Conservation (phyloP, 2,113 vertebrate species). For the Bubalus kerabau region DNA sequence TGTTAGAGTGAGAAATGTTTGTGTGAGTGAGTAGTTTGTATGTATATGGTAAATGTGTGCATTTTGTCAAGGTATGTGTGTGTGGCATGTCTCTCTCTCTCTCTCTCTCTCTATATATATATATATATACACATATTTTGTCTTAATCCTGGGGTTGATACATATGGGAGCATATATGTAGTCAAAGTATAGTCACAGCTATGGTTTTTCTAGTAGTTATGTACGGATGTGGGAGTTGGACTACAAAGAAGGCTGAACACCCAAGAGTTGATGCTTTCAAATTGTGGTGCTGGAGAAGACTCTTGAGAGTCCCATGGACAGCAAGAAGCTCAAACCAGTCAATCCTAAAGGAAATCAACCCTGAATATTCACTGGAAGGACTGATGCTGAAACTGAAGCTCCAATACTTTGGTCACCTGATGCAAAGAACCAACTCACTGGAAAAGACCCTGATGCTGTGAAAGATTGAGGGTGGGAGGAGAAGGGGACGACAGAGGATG, state of each 20-base stretch:
- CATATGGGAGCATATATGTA: not conserved
- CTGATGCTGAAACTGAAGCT: not conserved
- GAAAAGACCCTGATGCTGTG: not conserved
- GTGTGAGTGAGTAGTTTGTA: not conserved
- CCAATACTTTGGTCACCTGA: not conserved
- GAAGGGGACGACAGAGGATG: not conserved
- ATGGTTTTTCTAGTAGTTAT: not conserved
- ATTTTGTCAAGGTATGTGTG: not conserved
- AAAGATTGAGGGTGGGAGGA: not conserved
- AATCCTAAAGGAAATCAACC: not conserved
- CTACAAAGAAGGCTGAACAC: not conserved
- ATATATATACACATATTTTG: not conserved
- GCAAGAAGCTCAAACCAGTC: not conserved
- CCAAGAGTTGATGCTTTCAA: not conserved
- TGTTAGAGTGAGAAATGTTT: not conserved
- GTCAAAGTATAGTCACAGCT: not conserved
- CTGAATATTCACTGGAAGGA: not conserved
- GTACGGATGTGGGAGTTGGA: not conserved
- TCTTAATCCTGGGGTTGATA: conserved; percentile 18
- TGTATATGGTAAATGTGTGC: not conserved
- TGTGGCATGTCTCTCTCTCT: not conserved
- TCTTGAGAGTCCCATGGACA: not conserved
- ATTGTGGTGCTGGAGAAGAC: not conserved
- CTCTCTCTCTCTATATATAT: not conserved
- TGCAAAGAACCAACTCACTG: not conserved